These are phyloP conservation scores for Hydroisotoma schaefferi DNA, from an alignment of 2,888 invertebrate genomes.

Conservation along the genomic window DNA sequence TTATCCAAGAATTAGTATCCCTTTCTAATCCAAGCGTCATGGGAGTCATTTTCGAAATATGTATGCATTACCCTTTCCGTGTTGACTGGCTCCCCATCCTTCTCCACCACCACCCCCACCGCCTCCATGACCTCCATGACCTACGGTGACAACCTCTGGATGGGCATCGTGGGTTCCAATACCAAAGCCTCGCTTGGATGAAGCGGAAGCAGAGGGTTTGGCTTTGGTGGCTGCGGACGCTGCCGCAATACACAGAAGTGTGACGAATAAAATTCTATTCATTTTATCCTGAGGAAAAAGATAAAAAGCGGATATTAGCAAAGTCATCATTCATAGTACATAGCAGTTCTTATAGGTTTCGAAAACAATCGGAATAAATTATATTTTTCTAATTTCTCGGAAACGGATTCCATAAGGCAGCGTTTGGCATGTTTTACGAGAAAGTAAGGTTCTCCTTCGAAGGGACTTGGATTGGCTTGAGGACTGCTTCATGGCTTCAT, in stretches of 20 bases:
- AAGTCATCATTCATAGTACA: neutral
- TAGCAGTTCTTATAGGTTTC: neutral
- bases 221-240: constrained; percentile 48
- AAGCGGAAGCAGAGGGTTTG: constrained; percentile 36
- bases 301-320: constrained; percentile 8
- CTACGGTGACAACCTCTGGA: constrained; percentile 43
- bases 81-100: constrained; percentile 15
- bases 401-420: too few species aligned
- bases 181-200: constrained; percentile 46
- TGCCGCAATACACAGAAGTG: constrained; percentile 48
- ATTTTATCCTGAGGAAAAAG: constrained; percentile 31
- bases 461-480: too few species aligned
- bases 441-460: too few species aligned
- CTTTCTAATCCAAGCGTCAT: too few species aligned
- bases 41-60: neutral
- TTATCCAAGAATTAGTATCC: too few species aligned
- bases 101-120: constrained; percentile 13
- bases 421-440: too few species aligned
- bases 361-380: neutral
- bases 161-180: constrained; percentile 48
- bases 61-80: neutral
- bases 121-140: constrained; percentile 24
- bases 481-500: too few species aligned
- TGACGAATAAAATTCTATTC: constrained; percentile 49
- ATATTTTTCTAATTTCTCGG: too few species aligned